A percentile compares a stretch with the other conserved stretches of the same genome.
These are phyloP conservation scores for Mercenaria mercenaria DNA, from an alignment of 1,140 invertebrate species.

Conservation along the genomic window DNA sequence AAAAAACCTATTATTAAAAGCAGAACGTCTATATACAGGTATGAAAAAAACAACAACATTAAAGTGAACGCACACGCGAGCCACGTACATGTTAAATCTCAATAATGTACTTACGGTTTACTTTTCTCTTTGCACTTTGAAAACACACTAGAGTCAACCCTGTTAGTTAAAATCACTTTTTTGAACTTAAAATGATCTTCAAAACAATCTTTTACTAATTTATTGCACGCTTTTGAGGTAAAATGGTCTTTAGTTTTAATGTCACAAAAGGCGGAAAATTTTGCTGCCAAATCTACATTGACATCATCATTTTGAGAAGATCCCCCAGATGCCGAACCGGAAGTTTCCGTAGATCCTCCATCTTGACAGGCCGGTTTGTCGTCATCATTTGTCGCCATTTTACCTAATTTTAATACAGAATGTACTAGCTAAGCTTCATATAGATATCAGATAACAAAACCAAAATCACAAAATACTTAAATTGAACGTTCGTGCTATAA, in stretches of 20 bases:
- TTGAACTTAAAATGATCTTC: constrained; percentile 54
- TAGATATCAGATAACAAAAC: no score
- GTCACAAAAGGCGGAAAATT: constrained; percentile 50
- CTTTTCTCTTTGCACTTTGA: constrained; percentile 61
- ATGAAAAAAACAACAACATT: no score
- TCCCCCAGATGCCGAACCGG: background rate
- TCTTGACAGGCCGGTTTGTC: constrained; percentile 15
- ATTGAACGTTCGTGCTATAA: no score
- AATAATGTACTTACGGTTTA: constrained; percentile 65
- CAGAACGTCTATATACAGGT: no score
- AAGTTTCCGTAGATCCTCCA: background rate
- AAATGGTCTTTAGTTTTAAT: constrained; percentile 44
- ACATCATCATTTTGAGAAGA: constrained; percentile 30
- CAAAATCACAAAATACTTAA: no score
- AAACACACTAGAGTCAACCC: constrained; percentile 57
- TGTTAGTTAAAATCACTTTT: constrained; percentile 41
- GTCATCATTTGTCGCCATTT: constrained; percentile 31
- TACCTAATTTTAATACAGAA: background rate
- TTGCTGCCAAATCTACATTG: constrained; percentile 32
- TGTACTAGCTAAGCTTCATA: no score
- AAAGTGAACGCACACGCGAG: no score
- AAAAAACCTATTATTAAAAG: no score
- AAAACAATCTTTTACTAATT: constrained; percentile 59
- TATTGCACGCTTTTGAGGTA: constrained; percentile 54
- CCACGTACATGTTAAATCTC: no score